A percentile compares a stretch with the other conserved stretches of the same genome.
Conservation (phyloP, 1,140 invertebrate genomes). For the Rhyacophila brunnea region DNA sequence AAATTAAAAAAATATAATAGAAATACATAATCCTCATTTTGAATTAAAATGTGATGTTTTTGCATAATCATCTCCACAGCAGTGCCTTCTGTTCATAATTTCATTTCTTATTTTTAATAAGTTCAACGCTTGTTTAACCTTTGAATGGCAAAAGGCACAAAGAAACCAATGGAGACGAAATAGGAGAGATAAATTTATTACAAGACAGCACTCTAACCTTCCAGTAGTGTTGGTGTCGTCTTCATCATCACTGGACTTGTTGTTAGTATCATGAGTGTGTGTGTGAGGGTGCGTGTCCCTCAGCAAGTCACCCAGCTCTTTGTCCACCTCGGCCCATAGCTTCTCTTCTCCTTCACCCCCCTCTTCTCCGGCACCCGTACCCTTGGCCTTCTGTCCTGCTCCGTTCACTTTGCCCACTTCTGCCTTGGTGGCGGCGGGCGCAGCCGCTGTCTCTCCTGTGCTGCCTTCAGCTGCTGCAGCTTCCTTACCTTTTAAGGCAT, state of each 20-base stretch:
- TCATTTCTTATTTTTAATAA: too few relatives aligned
- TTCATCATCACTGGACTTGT: constrained; percentile 69
- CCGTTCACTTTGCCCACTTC: neutral
- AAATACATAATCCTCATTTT: too few relatives aligned
- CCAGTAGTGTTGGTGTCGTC: constrained; percentile 58
- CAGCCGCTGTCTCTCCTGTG: neutral
- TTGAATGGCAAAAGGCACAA: too few relatives aligned
- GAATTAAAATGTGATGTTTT: too few relatives aligned
- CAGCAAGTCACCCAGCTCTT: constrained; percentile 68
- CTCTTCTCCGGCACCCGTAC: neutral
- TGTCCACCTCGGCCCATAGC: constrained; percentile 70
- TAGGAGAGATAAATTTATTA: neutral
- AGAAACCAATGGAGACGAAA: too few relatives aligned
- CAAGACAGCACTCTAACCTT: constrained; percentile 43
- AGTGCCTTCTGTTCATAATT: too few relatives aligned
- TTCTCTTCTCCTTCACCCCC: constrained; percentile 52
- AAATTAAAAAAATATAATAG: too few relatives aligned
- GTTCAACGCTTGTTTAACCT: too few relatives aligned
- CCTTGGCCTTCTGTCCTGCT: neutral
- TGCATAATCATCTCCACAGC: too few relatives aligned
- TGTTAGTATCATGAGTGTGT: constrained; percentile 39
- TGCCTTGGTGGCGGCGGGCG: neutral
- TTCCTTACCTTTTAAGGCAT: constrained; percentile 17
- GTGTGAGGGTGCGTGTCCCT: constrained; percentile 58
- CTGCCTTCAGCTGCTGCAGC: neutral